These are phyloP conservation scores for Macrostomum lignano DNA, from an alignment of 1,140 invertebrate species.

Conservation along the genomic window DNA sequence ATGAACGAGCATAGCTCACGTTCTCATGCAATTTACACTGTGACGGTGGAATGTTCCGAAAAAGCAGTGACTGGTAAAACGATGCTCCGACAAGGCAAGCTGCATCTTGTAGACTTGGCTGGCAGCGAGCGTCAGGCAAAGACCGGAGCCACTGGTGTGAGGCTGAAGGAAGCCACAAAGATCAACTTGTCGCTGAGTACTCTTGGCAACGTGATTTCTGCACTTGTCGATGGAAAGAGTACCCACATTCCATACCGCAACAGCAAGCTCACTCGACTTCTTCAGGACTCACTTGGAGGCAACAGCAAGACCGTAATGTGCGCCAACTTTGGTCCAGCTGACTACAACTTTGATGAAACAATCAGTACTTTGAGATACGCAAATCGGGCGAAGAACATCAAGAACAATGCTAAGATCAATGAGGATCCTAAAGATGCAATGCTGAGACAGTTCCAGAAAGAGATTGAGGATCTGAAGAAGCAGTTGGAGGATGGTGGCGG, in stretches of 20 bases:
- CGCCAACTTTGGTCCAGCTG: constrained; percentile 76
- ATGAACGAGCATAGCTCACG: constrained; percentile 49
- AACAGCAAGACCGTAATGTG: constrained; percentile 72
- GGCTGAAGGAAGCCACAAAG: constrained; percentile 62
- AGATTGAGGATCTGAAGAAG: constrained; percentile 64
- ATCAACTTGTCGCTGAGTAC: constrained; percentile 81
- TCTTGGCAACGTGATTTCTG: constrained; percentile 81
- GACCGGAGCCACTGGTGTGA: constrained; percentile 60
- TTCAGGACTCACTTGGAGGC: constrained; percentile 50
- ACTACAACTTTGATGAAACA: constrained; percentile 84
- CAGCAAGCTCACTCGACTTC: constrained; percentile 25
- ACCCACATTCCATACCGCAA: constrained; percentile 31
- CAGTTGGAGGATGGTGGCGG: constrained; percentile 41
- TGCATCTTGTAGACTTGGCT: constrained; percentile 76
- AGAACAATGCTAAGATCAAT: constrained; percentile 77
- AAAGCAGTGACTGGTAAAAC: constrained; percentile 58
- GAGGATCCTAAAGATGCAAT: constrained; percentile 91
- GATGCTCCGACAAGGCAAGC: constrained; percentile 64
- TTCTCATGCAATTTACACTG: constrained; percentile 80
- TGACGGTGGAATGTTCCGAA: constrained; percentile 73
- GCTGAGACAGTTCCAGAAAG: constrained; percentile 69
- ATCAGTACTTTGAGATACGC: constrained; percentile 85
- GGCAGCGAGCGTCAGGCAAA: constrained; percentile 73
- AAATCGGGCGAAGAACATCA: constrained; percentile 81
- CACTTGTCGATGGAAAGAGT: constrained; percentile 38